Evolutionary conservation across 1,140 invertebrate genomes (phyloP), one percentile per base, ranked within the genome.

Genomic region (Aleiodes sp.): DNA sequence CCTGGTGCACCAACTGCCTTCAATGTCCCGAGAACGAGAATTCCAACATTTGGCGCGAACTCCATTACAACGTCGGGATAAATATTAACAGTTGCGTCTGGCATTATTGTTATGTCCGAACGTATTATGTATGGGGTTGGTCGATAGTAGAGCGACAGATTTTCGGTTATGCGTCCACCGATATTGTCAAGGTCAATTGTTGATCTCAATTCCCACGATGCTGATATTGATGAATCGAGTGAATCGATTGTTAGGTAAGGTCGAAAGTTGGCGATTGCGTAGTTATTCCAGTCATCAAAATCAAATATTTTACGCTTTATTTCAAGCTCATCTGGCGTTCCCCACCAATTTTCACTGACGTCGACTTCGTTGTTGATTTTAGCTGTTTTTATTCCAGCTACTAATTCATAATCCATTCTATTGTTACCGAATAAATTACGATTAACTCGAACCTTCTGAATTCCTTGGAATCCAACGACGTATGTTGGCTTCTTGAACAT

Each of bases 221-320:
- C 87, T 0, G 94, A 95, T n/a, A 94, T 86, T 68, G 92, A 93
- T 0, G 91, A 89, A 70, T 93, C 91, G 74, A 95, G 90, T 56
- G 88, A 87, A 75, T 95, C 90, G 79, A 91, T 91, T 37, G 91
- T 88, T 37, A 98, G 88, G 83, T 92, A 99, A 0, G 97, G 98
- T 67, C 91, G 89, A 83, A 94, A 99, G 16, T 92, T 88, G 0
- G 96, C 97, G 35, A 97, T 90, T 0, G 97, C 96, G 82, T 97
- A 97, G 85, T 96, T 96, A 81, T 99, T 99, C 98, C 98, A 99
- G 80, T 99, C 98, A 83, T 99, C 97, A 87, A 99, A 99, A 87
- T 99, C 98, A 83, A 99, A 99, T 74, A 99, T 98, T 79, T 92
- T 90, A 56, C 91, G 88, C 29, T 83, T 82, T 28, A 99, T 99